A percentile compares a stretch with the other conserved stretches of the same genome.
Evolutionary conservation across 2,797 vertebrate species (phyloP).

Genomic region (Emys orbicularis): DNA sequence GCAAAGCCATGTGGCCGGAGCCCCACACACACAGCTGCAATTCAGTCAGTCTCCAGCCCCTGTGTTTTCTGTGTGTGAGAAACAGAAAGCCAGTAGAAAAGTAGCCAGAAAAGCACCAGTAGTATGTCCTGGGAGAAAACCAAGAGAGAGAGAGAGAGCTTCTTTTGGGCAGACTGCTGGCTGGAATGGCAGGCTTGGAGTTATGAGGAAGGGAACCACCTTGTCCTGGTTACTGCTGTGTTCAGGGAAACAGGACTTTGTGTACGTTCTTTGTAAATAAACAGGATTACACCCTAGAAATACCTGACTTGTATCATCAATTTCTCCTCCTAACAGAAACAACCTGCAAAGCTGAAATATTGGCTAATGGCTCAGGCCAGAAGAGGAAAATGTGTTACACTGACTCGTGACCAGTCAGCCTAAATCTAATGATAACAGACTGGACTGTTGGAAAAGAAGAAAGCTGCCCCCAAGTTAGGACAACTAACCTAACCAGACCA

Average conservation of each 20-base stretch:
- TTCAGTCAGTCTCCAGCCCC: too few relatives aligned
- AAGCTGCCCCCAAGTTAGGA: background rate
- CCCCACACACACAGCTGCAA: too few relatives aligned
- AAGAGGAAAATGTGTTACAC: background rate
- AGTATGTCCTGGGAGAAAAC: background rate
- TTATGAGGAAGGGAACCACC: rapidly evolving
- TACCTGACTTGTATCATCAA: background rate
- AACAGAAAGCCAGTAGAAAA: rapidly evolving
- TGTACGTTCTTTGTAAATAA: background rate
- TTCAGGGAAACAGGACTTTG: background rate
- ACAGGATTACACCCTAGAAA: background rate
- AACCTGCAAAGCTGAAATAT: background rate
- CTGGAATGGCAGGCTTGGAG: background rate
- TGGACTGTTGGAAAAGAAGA: background rate
- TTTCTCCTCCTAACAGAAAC: slow-evolving; percentile 58
- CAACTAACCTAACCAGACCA: background rate
- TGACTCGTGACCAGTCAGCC: background rate
- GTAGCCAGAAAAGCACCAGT: background rate
- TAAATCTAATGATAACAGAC: background rate
- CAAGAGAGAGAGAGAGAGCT: background rate
- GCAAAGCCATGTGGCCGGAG: background rate
- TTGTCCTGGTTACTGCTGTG: background rate
- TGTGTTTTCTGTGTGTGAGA: background rate
- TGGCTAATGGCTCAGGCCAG: background rate
- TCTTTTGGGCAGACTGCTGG: background rate